Evolutionary conservation across 2,113 vertebrate genomes (phyloP).

Genomic region (Nycticryphes semicollaris): DNA sequence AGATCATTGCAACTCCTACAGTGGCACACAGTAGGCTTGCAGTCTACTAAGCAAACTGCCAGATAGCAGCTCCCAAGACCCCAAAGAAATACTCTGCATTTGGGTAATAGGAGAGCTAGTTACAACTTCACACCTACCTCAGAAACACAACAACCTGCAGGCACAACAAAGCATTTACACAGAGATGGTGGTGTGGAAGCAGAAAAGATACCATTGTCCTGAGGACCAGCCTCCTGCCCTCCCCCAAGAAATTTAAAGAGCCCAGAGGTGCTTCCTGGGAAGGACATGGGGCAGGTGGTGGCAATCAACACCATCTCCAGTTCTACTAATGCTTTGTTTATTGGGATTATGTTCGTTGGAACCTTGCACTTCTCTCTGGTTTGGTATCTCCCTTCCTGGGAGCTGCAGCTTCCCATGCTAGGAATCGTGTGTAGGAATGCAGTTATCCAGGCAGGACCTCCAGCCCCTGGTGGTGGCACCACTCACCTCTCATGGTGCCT

Average conservation of each 20-base stretch:
- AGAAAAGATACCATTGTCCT: fast-evolving
- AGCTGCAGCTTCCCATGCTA: neutral
- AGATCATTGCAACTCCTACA: neutral
- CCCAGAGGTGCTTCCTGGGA: neutral
- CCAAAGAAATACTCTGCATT: neutral
- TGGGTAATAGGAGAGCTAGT: neutral
- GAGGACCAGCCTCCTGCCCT: fast-evolving
- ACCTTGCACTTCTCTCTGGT: neutral
- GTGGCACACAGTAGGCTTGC: neutral
- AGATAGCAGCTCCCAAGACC: neutral
- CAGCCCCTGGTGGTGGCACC: neutral
- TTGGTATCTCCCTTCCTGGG: neutral
- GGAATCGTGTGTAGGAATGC: neutral
- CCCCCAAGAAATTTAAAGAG: neutral
- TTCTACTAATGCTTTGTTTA: neutral
- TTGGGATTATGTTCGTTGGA: neutral
- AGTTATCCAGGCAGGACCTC: neutral
- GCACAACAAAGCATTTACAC: fast-evolving
- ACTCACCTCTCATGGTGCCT: neutral
- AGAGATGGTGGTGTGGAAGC: too few relatives aligned
- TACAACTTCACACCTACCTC: neutral
- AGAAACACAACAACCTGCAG: neutral
- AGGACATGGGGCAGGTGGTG: neutral
- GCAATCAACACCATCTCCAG: neutral
- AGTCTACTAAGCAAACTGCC: neutral